These are phyloP conservation scores for Diplosoma virens DNA, from an alignment of 23 tunicate genomes.

Conservation along the genomic window DNA sequence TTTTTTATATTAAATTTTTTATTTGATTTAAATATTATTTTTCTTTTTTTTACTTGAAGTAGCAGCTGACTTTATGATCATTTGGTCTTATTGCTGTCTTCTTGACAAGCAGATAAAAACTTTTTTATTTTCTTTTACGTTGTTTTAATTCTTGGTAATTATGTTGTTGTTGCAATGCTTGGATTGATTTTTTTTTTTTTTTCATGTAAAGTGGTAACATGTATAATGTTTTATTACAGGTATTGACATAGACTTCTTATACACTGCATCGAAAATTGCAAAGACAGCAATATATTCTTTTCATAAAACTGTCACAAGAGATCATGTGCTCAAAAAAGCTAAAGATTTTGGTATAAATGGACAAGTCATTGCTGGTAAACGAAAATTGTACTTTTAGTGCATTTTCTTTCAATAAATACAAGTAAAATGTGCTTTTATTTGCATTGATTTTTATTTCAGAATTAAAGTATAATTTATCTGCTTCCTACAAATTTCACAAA, in stretches of 20 bases:
- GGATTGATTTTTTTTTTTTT: neutral
- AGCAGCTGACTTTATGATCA: too few species aligned
- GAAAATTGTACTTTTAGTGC: neutral
- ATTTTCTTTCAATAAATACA: neutral
- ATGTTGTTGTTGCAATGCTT: neutral
- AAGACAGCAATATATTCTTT: constrained; percentile 65
- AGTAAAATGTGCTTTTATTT: neutral
- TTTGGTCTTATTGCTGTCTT: too few species aligned
- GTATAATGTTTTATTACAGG: constrained; percentile 28
- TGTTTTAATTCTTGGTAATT: too few species aligned
- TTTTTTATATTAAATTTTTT: too few species aligned
- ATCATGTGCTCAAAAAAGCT: constrained; percentile 64
- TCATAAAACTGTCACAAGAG: constrained; percentile 75
- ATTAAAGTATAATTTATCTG: constrained; percentile 60
- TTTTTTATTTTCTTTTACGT: too few species aligned
- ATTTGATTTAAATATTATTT: too few species aligned
- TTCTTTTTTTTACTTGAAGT: too few species aligned
- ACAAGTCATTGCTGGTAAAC: constrained; percentile 52
- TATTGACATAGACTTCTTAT: constrained; percentile 60
- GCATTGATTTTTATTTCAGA: constrained; percentile 24
- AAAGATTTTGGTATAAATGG: constrained; percentile 34
- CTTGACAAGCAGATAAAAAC: too few species aligned
- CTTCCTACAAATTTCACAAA: constrained; percentile 66
- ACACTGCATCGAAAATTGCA: constrained; percentile 55
- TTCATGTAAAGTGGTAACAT: neutral